A percentile compares a stretch with the other conserved stretches of the same genome.
phyloP scores from a whole-genome alignment of 2,797 vertebrate genomes.

The Etheostoma nigrum region DNA sequence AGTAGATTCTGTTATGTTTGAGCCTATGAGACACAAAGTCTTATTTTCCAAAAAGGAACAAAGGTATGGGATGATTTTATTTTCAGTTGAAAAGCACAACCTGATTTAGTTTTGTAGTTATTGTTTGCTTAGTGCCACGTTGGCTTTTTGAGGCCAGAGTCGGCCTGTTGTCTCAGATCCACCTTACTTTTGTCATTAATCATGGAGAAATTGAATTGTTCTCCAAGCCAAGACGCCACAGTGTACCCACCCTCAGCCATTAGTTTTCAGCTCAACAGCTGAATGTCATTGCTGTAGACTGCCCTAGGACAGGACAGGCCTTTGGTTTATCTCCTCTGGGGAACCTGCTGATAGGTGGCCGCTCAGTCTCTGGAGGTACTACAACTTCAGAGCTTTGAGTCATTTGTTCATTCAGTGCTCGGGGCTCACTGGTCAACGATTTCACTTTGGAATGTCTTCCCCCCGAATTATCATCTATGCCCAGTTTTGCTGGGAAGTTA shows the following conservation, averaged over 20 bases:
- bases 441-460: constrained; percentile 17
- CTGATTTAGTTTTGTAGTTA: constrained; percentile 34
- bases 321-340: constrained; percentile 80
- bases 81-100: constrained; percentile 16
- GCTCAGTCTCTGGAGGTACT: constrained; percentile 49
- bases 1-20: neutral
- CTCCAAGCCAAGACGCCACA: constrained; percentile 76
- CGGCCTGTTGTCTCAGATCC: constrained; percentile 60
- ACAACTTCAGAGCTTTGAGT: constrained; percentile 28
- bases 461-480: neutral
- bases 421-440: neutral
- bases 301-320: constrained; percentile 59
- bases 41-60: constrained; percentile 26
- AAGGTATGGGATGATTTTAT: constrained; percentile 37
- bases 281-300: constrained; percentile 72
- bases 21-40: constrained; percentile 12
- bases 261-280: constrained; percentile 78
- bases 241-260: constrained; percentile 73
- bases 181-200: constrained; percentile 77
- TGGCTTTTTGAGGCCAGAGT: constrained; percentile 44
- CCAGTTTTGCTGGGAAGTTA: too few relatives aligned
- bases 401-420: constrained; percentile 23
- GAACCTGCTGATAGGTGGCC: constrained; percentile 72
- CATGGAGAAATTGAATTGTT: constrained; percentile 83
- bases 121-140: constrained; percentile 37